Evolutionary conservation across 2,797 vertebrate species (phyloP).

Genomic region (Sebastes trivittatus): DNA sequence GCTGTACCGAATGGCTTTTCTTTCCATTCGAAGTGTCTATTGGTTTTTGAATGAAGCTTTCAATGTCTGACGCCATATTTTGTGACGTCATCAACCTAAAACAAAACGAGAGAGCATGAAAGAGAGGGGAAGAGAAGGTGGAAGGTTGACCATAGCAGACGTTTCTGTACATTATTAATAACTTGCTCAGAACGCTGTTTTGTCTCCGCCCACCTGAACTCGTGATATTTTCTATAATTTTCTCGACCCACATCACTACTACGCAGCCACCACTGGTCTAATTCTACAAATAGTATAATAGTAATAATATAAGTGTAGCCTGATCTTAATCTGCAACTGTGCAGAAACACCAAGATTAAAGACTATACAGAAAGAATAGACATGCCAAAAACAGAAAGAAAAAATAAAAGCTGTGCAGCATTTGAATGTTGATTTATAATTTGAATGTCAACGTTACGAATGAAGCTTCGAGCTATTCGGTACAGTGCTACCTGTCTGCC

Average conservation of each 20-base stretch:
- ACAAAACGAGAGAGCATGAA: too few species aligned
- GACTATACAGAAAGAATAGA: not conserved
- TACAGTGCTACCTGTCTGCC: not conserved
- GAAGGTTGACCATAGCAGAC: not conserved
- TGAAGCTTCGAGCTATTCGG: not conserved
- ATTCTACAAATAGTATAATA: not conserved
- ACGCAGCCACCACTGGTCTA: not conserved
- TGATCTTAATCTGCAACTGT: not conserved
- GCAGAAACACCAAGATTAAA: not conserved
- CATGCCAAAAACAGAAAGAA: not conserved
- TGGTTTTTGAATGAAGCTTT: not conserved
- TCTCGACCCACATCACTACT: not conserved
- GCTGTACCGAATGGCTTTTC: not conserved
- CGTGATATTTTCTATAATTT: too few species aligned
- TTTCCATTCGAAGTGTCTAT: not conserved
- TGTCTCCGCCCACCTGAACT: not conserved
- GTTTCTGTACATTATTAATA: not conserved
- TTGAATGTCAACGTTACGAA: not conserved
- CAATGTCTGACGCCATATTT: too few species aligned
- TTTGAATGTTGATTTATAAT: not conserved
- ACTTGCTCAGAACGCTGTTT: not conserved
- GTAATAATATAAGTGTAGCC: not conserved
- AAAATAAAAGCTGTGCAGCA: not conserved
- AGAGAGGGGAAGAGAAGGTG: not conserved
- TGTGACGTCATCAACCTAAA: not conserved